Evolutionary conservation across 2,888 invertebrate species (phyloP).

Genomic region (Troides helena): DNA sequence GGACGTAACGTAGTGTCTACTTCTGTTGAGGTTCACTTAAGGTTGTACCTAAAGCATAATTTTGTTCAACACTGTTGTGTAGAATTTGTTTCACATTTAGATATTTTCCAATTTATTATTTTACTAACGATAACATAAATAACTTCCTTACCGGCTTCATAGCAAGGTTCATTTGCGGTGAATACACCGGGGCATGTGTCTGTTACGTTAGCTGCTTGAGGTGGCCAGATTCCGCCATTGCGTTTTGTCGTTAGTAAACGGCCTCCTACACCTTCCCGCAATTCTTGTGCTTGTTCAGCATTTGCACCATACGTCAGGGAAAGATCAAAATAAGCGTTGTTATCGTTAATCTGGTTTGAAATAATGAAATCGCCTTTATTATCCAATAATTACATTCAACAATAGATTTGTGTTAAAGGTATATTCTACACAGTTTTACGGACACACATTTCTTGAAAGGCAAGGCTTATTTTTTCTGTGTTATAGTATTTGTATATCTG

Average conservation of each 20-base stretch:
- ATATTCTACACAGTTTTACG: not conserved
- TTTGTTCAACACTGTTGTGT: too few relatives aligned
- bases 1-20: too few relatives aligned
- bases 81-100: too few relatives aligned
- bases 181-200: not conserved
- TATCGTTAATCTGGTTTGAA: constrained; percentile 13
- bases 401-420: not conserved
- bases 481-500: too few relatives aligned
- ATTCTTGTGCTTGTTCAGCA: not conserved
- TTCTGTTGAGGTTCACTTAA: too few relatives aligned
- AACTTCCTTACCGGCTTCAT: constrained; percentile 12
- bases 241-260: constrained; percentile 56
- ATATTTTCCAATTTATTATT: too few relatives aligned
- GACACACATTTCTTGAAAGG: too few relatives aligned
- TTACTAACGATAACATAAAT: not conserved
- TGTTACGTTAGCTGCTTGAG: constrained; percentile 5
- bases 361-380: not conserved
- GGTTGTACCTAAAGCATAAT: too few relatives aligned
- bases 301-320: constrained; percentile 11
- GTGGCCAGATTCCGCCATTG: constrained; percentile 15
- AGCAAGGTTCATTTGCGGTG: constrained; percentile 13
- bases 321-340: constrained; percentile 19
- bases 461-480: too few relatives aligned
- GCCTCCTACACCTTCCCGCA: constrained; percentile 49
- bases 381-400: not conserved